Percentiles rank a stretch among this genome's conserved stretches.
Evolutionary conservation across 1,140 invertebrate genomes (phyloP).

Genomic region (Bradysia coprophila): DNA sequence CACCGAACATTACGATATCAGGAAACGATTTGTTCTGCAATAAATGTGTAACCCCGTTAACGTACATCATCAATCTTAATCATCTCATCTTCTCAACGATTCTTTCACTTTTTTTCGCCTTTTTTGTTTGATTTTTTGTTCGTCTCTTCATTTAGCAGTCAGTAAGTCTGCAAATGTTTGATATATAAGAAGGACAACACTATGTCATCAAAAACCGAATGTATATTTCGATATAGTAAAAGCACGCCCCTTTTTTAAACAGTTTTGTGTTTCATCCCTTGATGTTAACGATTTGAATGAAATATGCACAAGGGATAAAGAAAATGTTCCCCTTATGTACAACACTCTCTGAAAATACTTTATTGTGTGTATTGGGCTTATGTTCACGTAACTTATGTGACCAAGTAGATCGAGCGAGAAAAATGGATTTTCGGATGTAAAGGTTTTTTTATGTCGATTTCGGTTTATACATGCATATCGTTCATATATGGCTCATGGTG

Average conservation of each 20-base stretch:
- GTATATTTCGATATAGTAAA: too few relatives aligned
- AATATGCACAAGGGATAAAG: not conserved
- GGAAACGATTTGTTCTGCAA: not conserved
- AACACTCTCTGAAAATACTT: too few relatives aligned
- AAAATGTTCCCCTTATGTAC: not conserved
- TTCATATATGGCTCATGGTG: not conserved
- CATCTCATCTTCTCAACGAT: not conserved
- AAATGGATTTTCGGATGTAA: not conserved
- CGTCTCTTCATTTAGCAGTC: too few relatives aligned
- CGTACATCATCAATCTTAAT: not conserved
- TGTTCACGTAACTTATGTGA: not conserved
- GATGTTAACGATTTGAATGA: not conserved
- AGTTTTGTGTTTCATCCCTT: not conserved
- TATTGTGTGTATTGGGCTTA: not conserved
- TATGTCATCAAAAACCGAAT: too few relatives aligned
- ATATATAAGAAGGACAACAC: too few relatives aligned
- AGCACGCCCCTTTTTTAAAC: not conserved
- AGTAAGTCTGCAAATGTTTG: too few relatives aligned
- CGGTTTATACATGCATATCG: not conserved
- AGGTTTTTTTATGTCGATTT: not conserved
- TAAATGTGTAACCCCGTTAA: not conserved
- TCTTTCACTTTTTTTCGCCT: not conserved
- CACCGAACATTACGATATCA: not conserved
- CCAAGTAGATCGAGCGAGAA: not conserved
- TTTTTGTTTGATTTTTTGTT: too few relatives aligned